Base-by-base conservation (phyloP, 2,113 vertebrate genomes). In the Columba livia region DNA sequence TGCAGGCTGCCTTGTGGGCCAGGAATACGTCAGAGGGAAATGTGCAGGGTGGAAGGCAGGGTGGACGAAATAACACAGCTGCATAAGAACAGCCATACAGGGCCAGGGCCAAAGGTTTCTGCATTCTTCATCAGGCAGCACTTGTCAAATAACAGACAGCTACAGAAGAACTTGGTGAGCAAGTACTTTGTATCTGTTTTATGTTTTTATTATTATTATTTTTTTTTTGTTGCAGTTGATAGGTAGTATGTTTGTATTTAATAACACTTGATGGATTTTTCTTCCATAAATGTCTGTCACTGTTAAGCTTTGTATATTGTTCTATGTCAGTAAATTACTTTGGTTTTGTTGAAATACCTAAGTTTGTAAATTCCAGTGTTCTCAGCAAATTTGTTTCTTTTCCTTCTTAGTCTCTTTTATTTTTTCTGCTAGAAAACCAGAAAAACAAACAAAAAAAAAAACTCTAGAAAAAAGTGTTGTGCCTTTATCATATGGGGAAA, bases 61-160 rank as follows among this genome's bases (percentile, higher is more conserved):
- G 57, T 1, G 47, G 32, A 2, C 40, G 25, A 9, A 64, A 15
- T 0, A 2, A 1, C 6, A 38, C 29, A 79, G 42, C 32, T 40
- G 64, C 1, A 5, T 25, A 72, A 80, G 15, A 48, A 1, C 26
- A 79, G 26, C 44, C 24, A 3, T 7, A 12, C 5, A 31, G 32
- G 42, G 24, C 5, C 53, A 69, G 44, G 44, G 32, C 6, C 40
- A 26, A 60, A 72, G 57, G 10, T 9, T n/a, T n/a, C 10, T 20
- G 5, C 36, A 3, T 1, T 21, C 14, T 29, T 64, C 58, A 51
- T 36, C 26, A 51, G 1, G 18, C 77, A 77, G 50, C 28, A 64
- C 10, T 2, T 88, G 34, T 2, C 57, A 75, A n/a, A n/a, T 7
- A 26, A 34, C 25, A 54, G 36, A 9, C 2, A 67, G 13, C 15